Percentiles rank a stretch among this genome's conserved stretches.
Evolutionary conservation across 2,113 vertebrate species (phyloP).

Genomic region (Megaceryle maxima): DNA sequence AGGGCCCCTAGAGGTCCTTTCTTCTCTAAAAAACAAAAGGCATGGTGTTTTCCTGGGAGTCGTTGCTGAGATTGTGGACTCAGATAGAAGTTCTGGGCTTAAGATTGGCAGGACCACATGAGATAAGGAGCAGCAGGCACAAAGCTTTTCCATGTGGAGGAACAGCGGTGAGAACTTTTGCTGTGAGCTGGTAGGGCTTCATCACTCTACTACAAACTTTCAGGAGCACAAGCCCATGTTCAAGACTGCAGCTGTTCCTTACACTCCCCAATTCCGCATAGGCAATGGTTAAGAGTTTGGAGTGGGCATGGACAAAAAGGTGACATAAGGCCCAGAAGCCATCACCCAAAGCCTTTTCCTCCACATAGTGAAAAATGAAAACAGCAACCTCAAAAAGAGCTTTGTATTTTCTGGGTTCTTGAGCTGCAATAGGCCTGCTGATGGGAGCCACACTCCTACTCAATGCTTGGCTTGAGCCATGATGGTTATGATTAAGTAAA

Average conservation of each 20-base stretch:
- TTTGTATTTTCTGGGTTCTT: neutral
- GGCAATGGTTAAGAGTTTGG: neutral
- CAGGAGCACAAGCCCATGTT: neutral
- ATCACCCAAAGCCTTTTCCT: neutral
- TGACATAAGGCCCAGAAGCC: neutral
- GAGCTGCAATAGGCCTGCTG: neutral
- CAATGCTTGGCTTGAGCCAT: fast-evolving
- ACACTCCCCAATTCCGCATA: neutral
- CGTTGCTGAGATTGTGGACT: neutral
- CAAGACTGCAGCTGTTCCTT: neutral
- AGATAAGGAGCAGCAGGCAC: neutral
- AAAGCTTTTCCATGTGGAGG: neutral
- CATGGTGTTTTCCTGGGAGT: neutral
- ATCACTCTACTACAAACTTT: neutral
- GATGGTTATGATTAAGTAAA: neutral
- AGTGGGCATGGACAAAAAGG: neutral
- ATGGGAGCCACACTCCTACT: fast-evolving
- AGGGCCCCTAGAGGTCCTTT: neutral
- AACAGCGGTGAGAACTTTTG: neutral
- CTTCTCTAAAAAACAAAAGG: neutral
- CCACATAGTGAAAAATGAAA: neutral
- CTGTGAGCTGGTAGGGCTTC: neutral
- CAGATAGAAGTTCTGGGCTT: neutral
- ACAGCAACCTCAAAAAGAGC: neutral
- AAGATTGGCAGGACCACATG: neutral